A percentile compares a stretch with the other conserved stretches of the same genome.
Evolutionary conservation across 92 coral and sea anemone genomes (phyloP).

Genomic region (Palythoa caribaeorum): DNA sequence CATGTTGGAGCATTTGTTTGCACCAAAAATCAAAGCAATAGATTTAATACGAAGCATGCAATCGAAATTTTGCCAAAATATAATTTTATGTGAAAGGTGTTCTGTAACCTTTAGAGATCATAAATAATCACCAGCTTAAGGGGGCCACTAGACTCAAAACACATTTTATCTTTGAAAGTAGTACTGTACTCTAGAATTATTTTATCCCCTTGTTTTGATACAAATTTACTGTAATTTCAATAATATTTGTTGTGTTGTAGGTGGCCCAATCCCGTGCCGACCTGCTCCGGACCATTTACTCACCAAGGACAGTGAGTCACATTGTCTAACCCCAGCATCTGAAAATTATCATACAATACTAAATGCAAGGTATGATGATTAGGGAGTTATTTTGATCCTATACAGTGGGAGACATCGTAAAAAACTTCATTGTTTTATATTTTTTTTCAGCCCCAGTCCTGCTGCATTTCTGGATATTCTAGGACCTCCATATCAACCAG

Average conservation of each 20-base stretch:
- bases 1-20: too few relatives aligned
- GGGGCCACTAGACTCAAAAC: too few relatives aligned
- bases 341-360: slow-evolving; percentile 83
- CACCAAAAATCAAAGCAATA: too few relatives aligned
- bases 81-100: too few relatives aligned
- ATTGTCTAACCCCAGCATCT: slow-evolving; percentile 77
- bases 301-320: slow-evolving; percentile 63
- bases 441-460: slow-evolving; percentile 70
- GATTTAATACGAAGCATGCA: too few relatives aligned
- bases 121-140: too few relatives aligned
- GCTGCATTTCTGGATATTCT: slow-evolving; percentile 92
- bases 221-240: not conserved
- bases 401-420: not conserved
- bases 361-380: slow-evolving; percentile 57
- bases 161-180: too few relatives aligned
- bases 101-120: too few relatives aligned
- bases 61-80: too few relatives aligned
- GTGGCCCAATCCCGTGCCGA: slow-evolving; percentile 20
- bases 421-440: not conserved
- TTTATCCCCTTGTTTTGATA: not conserved
- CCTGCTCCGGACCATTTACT: slow-evolving; percentile 49
- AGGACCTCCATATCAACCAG: slow-evolving; percentile 92
- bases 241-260: not conserved
- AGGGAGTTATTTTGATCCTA: not conserved
- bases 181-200: too few relatives aligned